Evolutionary conservation across 2,888 invertebrate species (phyloP), one percentile per base, ranked within the genome.

Genomic region (Callosobruchus maculatus): DNA sequence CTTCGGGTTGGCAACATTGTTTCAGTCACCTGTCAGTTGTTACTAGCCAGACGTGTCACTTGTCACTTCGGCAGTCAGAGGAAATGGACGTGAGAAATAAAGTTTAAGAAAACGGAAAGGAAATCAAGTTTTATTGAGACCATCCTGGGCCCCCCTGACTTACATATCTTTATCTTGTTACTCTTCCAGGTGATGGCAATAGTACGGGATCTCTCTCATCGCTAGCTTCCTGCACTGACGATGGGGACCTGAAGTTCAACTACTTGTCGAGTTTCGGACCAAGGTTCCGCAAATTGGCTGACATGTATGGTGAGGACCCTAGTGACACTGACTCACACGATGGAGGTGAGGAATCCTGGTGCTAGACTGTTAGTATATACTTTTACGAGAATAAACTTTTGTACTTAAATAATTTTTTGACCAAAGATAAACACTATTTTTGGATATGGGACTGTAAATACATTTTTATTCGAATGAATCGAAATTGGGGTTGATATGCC

Each of bases 261-360:
- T 97, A 97, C 85, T 89, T 98, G 81, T 95, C 96, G 70, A 95
- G 95, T 85, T 98, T 97, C 88, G 98, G 98, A 71, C 97, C 97
- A n/a, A 91, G 97, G 78, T 98, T 98, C 92, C 93, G 96, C 81
- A 97, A 97, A 83, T 88, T 97, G 80, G 97, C 97, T 71, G 96
- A 97, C 83, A 96, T 97, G 96, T 97, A 97, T 84, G 96, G 96
- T n/a, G 96, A 96, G 84, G 93, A 93, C 83, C 92, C 93, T 22
- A 94, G 95, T 76, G 95, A 95, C 81, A 92, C 93, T 74, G 95
- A 95, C 80, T 91, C 93, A 82, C 92, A 92, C 76, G 93, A 93
- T 73, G 92, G 92, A 81, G 92, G 91, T 22, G 94, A 94, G 85
- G 95, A 94, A 84, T 93, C 94, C 77, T 96, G 95, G 95, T 95